phyloP scores from a whole-genome alignment of 2,113 vertebrate genomes.

The Tylochromis polylepis region DNA sequence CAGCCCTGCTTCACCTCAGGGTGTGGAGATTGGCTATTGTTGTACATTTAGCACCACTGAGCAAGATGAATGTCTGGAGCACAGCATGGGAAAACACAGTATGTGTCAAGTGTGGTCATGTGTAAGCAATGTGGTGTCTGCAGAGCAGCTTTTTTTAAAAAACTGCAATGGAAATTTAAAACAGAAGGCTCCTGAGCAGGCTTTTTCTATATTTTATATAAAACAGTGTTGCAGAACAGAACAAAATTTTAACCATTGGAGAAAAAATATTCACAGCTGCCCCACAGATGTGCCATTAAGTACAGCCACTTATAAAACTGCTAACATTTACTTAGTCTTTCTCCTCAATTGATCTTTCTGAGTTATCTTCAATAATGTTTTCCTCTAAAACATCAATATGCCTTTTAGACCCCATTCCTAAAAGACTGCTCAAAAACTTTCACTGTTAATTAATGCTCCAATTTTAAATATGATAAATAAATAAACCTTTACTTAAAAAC shows the following conservation, averaged over 20 bases:
- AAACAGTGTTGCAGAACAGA: background rate
- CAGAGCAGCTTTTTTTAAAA: conserved; percentile 3
- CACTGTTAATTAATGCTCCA: background rate
- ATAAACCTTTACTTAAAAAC: background rate
- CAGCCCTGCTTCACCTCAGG: conserved; percentile 60
- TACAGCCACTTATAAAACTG: background rate
- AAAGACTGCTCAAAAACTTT: background rate
- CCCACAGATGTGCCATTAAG: background rate
- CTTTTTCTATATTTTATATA: background rate
- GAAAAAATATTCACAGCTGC: background rate
- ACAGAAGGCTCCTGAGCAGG: background rate
- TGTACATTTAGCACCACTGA: conserved; percentile 55
- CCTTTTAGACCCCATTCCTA: background rate
- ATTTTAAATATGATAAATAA: background rate
- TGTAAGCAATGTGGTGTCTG: conserved; percentile 37
- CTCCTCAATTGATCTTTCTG: background rate
- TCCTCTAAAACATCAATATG: background rate
- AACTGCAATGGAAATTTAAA: background rate
- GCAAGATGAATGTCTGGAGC: conserved; percentile 56
- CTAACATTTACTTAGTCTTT: background rate
- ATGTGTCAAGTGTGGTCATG: conserved; percentile 52
- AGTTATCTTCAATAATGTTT: background rate
- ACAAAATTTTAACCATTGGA: background rate
- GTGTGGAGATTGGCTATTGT: conserved; percentile 62
- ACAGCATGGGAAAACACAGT: conserved; percentile 43